Conservation (phyloP, 1,140 invertebrate species). For the Zaprionus camerounensis region DNA sequence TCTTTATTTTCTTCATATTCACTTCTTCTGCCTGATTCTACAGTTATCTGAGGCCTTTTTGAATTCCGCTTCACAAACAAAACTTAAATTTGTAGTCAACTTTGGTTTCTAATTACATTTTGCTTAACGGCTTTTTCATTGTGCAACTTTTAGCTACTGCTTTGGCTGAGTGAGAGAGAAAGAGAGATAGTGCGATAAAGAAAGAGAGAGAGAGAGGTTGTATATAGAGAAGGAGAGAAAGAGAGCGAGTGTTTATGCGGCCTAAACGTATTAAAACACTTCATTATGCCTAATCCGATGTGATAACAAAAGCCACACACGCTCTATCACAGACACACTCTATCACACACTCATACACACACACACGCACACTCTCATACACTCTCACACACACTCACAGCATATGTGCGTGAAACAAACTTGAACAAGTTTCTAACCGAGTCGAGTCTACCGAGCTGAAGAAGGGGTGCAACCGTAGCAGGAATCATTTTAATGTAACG, state of each 20-base stretch:
- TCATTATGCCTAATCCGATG: slow-evolving; percentile 78
- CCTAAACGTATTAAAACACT: slow-evolving; percentile 82
- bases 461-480: slow-evolving; percentile 55
- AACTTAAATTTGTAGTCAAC: slow-evolving; percentile 6
- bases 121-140: slow-evolving; percentile 36
- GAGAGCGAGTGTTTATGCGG: slow-evolving; percentile 50
- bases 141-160: slow-evolving; percentile 36
- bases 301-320: slow-evolving; percentile 79
- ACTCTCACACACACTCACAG: slow-evolving; percentile 10
- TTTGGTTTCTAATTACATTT: slow-evolving; percentile 71
- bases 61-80: background rate
- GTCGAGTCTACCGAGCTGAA: slow-evolving; percentile 2
- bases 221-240: background rate
- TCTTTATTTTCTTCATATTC: no score
- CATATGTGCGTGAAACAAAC: slow-evolving; percentile 75
- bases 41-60: background rate
- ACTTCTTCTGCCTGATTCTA: background rate
- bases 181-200: background rate
- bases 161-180: slow-evolving; percentile 5
- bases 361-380: background rate
- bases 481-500: slow-evolving; percentile 66
- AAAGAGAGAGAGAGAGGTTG: background rate
- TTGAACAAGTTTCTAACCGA: slow-evolving; percentile 76
- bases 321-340: slow-evolving; percentile 38
- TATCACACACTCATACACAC: slow-evolving; percentile 1